These are phyloP conservation scores for Haliclystus octoradiatus DNA, from an alignment of 30 jellyfish, hydroid and myxozoan species.

Conservation along the genomic window DNA sequence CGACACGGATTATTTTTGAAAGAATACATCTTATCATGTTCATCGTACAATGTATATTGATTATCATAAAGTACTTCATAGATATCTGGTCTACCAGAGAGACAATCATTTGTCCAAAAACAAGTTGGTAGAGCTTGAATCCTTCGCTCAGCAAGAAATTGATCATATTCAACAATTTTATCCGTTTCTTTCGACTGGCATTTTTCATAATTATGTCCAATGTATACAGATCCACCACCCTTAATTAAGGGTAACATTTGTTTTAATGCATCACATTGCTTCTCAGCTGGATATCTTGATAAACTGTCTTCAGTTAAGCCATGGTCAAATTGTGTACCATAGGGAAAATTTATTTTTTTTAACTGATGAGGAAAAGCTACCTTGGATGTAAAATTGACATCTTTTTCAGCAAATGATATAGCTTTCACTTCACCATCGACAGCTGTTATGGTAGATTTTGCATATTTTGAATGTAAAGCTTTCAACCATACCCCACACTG, in stretches of 20 bases:
- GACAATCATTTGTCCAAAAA: conserved; percentile 69
- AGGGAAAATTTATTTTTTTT: conserved; percentile 25
- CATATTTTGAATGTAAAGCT: conserved; percentile 44
- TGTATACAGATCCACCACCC: conserved; percentile 94
- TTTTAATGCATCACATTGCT: conserved; percentile 58
- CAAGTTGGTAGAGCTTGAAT: conserved; percentile 34
- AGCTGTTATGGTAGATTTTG: conserved; percentile 40
- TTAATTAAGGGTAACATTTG: conserved; percentile 78
- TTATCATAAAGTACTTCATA: conserved; percentile 62
- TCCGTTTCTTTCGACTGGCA: conserved; percentile 21
- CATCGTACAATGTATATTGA: conserved; percentile 16
- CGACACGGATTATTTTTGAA: conserved; percentile 33
- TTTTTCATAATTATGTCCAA: conserved; percentile 61
- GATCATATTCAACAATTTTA: conserved; percentile 8
- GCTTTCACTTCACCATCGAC: conserved; percentile 67
- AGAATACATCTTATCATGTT: conserved; percentile 1
- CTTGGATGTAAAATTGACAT: conserved; percentile 61
- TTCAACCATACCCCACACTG: conserved; percentile 88
- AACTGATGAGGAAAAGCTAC: conserved; percentile 57
- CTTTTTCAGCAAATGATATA: conserved; percentile 32
- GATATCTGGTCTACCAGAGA: conserved; percentile 60
- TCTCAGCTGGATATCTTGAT: conserved; percentile 17
- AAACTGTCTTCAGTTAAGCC: conserved; percentile 54
- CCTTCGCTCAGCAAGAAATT: neutral
- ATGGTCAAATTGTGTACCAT: conserved; percentile 64